These are phyloP conservation scores for Tinamus major DNA, from an alignment of 2,797 vertebrate genomes.

Conservation along the genomic window DNA sequence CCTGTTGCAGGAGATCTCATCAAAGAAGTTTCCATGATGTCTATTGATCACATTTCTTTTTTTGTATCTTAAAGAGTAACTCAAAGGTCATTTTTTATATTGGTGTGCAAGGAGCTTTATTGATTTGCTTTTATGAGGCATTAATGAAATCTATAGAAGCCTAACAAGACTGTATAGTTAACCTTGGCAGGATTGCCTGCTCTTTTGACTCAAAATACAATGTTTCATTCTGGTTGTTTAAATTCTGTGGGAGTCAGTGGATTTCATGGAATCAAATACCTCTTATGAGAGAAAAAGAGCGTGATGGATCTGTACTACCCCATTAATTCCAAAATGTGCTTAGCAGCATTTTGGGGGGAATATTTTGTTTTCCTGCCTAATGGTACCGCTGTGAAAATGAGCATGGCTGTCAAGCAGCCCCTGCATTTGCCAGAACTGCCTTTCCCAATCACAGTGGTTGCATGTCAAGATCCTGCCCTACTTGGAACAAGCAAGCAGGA, in stretches of 20 bases:
- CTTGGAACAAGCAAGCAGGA: constrained; percentile 63
- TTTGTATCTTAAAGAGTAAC: constrained; percentile 56
- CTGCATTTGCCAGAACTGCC: constrained; percentile 29
- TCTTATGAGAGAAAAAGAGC: constrained; percentile 17
- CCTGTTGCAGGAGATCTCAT: not conserved
- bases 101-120: constrained; percentile 47
- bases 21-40: constrained; percentile 24
- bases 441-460: constrained; percentile 48
- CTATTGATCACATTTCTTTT: constrained; percentile 56
- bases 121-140: constrained; percentile 69
- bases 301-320: not conserved
- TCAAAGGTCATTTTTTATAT: constrained; percentile 70
- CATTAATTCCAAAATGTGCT: constrained; percentile 62
- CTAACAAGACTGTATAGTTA: constrained; percentile 62
- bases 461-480: constrained; percentile 51
- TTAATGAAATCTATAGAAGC: constrained; percentile 70
- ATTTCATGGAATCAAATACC: not conserved
- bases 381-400: constrained; percentile 61
- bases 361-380: constrained; percentile 55
- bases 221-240: not conserved
- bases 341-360: constrained; percentile 20
- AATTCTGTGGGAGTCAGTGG: constrained; percentile 25
- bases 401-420: constrained; percentile 35
- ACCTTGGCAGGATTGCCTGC: constrained; percentile 15
- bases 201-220: constrained; percentile 31